Evolutionary conservation across 2,797 vertebrate genomes (phyloP).

Genomic region (Manis crassicaudata): DNA sequence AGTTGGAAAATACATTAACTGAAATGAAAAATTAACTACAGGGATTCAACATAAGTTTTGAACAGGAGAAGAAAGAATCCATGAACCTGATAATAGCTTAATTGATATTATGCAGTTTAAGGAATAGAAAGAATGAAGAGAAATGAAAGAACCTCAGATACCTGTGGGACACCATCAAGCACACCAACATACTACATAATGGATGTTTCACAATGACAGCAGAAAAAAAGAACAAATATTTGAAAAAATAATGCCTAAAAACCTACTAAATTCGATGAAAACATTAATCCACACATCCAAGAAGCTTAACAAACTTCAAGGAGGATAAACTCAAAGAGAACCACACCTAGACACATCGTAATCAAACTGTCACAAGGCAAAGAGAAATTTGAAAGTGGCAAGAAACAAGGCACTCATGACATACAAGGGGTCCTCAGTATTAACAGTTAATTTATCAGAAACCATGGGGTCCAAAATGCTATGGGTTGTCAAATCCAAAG

Average conservation of each 20-base stretch:
- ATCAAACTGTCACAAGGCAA: not conserved
- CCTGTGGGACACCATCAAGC: not conserved
- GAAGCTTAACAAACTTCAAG: not conserved
- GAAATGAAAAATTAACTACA: not conserved
- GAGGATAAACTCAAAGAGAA: not conserved
- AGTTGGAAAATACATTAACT: not conserved
- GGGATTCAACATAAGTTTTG: not conserved
- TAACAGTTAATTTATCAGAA: not conserved
- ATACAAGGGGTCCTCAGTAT: not conserved
- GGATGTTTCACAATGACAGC: not conserved
- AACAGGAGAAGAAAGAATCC: not conserved
- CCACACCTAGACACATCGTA: not conserved
- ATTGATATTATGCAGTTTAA: not conserved
- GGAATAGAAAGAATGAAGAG: not conserved
- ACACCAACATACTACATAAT: not conserved
- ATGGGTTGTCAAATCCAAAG: not conserved
- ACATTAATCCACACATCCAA: not conserved
- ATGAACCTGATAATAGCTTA: not conserved
- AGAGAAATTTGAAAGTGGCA: not conserved
- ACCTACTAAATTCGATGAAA: not conserved
- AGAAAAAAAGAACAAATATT: not conserved
- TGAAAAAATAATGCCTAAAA: not conserved
- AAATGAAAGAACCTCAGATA: not conserved
- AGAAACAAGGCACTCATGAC: not conserved
- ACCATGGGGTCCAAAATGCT: not conserved